Percentiles rank a stretch among this genome's conserved stretches.
Conservation (phyloP, 2,888 invertebrate species). For the Napeogenes inachia region DNA sequence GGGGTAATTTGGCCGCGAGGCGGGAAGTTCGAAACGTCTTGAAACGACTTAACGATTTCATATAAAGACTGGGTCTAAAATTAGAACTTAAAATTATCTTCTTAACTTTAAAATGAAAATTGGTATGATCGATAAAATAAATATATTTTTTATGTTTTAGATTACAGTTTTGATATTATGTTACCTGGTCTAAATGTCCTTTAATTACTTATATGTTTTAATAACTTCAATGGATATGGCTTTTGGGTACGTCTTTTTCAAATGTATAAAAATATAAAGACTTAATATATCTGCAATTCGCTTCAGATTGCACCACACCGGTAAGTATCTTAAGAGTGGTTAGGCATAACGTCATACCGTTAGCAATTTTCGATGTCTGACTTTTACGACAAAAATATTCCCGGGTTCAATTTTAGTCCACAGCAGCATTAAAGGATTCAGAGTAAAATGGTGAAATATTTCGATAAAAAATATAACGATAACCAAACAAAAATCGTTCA, state of each 20-base stretch:
- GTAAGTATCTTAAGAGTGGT: slow-evolving; percentile 33
- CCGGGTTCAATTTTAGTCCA: slow-evolving; percentile 1
- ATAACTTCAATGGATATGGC: no score
- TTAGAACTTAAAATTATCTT: background rate
- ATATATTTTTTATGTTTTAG: no score
- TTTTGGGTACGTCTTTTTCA: no score
- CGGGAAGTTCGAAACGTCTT: slow-evolving; percentile 39
- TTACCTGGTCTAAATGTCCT: no score
- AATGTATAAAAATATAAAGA: no score
- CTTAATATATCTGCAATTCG: no score
- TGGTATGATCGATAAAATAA: no score
- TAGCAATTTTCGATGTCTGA: slow-evolving; percentile 12
- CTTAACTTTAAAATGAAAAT: background rate
- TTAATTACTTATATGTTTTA: no score
- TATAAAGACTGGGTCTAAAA: slow-evolving; percentile 12
- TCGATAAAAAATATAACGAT: no score
- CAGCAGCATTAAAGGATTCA: background rate
- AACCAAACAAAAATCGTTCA: no score
- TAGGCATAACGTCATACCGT: slow-evolving; percentile 21
- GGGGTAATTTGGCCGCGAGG: slow-evolving; percentile 47
- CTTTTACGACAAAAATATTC: slow-evolving; percentile 18
- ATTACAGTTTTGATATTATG: no score
- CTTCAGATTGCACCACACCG: slow-evolving; percentile 22
- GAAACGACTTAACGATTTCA: slow-evolving; percentile 37
- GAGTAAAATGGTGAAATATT: slow-evolving; percentile 3